Base-by-base conservation (phyloP, 2,888 invertebrate genomes). In the Eilema sororculum region DNA sequence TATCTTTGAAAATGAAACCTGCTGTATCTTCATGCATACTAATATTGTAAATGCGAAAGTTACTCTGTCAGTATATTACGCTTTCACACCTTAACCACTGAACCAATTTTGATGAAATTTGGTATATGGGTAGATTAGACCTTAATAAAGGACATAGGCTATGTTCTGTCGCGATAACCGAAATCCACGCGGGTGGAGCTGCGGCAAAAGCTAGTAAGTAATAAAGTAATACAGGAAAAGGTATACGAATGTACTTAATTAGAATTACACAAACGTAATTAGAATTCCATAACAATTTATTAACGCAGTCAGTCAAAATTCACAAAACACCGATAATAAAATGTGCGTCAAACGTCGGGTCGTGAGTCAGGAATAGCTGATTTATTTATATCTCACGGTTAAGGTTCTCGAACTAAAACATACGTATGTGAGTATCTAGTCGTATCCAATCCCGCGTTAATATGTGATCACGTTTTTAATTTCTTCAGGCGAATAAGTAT, bases 361-460 rank as follows among this genome's bases (percentile, higher is more conserved):
- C n/a, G n/a, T 57, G 22, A 60, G 37, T 28, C 70, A 58, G 25
- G 70, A 67, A 65, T 75, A 69, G 68, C 37, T 9, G 6, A 46
- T 72, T 68, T 81, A 81, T 81, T 80, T 78, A 67, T 81, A 78
- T 71, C 71, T 72, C 68, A 66, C 28, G 75, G 75, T 72, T 69
- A 64, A 62, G 59, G 67, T 69, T 60, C 60, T 24, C n/a, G 22
- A 28, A 57, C 33, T n/a, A n/a, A 64, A 68, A 62, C 46, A 59
- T 33, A 67, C 59, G 46, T 24, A 33, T 24, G 37, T 60, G 0
- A 20, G 59, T 52, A n/a, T n/a, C n/a, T n/a, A 41, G 16, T 56
- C 13, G 62, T 56, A n/a, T 20, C 9, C 59, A 22, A 30, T 65
- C 12, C 60, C 28, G 33, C 16, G 65, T 22, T 57, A 20, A 16